These are phyloP conservation scores for Sarcophaga carnaria DNA, from an alignment of 2,888 invertebrate genomes.

Conservation along the genomic window DNA sequence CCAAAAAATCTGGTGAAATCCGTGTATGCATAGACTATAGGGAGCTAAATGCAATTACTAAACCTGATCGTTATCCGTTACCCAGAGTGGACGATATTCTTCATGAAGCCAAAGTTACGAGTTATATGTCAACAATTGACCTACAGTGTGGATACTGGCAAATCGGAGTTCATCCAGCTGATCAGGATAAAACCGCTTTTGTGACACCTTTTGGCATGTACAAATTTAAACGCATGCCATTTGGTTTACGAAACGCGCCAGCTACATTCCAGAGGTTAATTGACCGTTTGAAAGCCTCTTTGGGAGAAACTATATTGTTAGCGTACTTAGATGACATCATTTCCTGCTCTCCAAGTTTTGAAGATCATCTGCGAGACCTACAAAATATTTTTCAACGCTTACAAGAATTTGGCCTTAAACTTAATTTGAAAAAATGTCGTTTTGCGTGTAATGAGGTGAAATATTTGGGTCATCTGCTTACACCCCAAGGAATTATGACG, in stretches of 20 bases:
- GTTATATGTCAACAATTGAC: conserved; percentile 63
- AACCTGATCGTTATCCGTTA: conserved; percentile 22
- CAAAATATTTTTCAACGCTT: no score
- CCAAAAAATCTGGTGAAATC: conserved; percentile 68
- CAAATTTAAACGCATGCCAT: no score
- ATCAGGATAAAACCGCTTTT: neutral
- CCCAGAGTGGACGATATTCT: conserved; percentile 57
- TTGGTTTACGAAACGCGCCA: no score
- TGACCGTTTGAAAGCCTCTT: no score
- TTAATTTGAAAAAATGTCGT: no score
- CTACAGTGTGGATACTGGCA: conserved; percentile 58
- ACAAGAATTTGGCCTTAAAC: no score
- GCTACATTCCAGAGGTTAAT: no score
- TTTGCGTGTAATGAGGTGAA: no score
- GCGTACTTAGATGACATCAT: neutral
- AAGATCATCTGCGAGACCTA: neutral
- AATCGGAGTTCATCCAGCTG: neutral
- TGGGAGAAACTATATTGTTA: neutral
- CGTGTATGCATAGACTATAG: conserved; percentile 45
- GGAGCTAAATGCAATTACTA: conserved; percentile 12
- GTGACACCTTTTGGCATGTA: neutral
- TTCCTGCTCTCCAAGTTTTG: conserved; percentile 1
- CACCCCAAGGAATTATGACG: conserved; percentile 59
- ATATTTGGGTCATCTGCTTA: neutral
- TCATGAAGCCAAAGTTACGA: conserved; percentile 56